phyloP scores from a whole-genome alignment of 1,140 invertebrate species.

The Scaptomyza pallida region DNA sequence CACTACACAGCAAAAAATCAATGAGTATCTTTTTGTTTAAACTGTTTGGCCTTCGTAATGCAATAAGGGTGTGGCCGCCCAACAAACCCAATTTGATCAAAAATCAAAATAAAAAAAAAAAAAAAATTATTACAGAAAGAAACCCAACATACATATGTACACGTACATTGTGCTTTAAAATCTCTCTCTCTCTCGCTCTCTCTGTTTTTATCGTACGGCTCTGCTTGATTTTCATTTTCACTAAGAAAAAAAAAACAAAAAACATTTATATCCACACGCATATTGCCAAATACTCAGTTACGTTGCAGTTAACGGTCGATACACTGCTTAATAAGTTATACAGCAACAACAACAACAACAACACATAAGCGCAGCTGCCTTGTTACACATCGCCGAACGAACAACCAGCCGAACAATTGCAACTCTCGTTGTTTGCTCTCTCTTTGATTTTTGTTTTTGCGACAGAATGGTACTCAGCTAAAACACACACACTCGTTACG shows the following conservation, averaged over 20 bases:
- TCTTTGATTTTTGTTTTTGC: not conserved
- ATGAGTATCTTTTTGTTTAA: conserved; percentile 67
- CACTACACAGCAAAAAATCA: not conserved
- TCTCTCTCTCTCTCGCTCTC: not conserved
- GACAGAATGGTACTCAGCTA: conserved; percentile 2
- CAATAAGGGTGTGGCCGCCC: conserved; percentile 58
- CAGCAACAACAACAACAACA: too few species aligned
- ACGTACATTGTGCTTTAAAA: conserved; percentile 37
- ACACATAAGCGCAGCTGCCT: conserved; percentile 65
- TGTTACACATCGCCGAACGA: conserved; percentile 77
- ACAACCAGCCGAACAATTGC: conserved; percentile 58
- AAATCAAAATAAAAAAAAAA: conserved; percentile 31
- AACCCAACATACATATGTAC: conserved; percentile 61
- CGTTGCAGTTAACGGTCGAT: not conserved
- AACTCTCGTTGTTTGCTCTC: not conserved
- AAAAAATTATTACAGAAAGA: conserved; percentile 44
- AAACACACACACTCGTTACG: not conserved
- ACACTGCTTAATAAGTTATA: not conserved
- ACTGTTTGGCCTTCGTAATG: conserved; percentile 78
- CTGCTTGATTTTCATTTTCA: not conserved
- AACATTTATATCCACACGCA: not conserved
- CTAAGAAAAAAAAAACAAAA: not conserved
- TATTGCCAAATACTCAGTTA: not conserved
- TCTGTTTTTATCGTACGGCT: conserved; percentile 1
- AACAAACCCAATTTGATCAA: conserved; percentile 44